Conservation (phyloP, 2,797 vertebrate species). For the Hemitrygon akajei region DNA sequence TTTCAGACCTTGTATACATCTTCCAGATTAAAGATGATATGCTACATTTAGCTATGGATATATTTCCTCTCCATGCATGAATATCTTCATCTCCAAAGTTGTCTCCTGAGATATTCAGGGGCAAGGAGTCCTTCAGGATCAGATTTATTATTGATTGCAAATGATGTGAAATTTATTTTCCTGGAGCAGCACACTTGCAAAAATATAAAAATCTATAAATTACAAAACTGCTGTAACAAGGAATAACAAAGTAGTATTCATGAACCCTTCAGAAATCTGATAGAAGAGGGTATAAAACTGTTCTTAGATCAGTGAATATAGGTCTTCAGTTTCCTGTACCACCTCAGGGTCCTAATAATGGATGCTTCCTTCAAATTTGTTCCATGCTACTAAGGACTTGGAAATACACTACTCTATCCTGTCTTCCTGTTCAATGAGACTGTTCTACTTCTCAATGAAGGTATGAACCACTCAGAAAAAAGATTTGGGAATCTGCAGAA, state of each 20-base stretch:
- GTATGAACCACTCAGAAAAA: background rate
- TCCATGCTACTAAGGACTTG: background rate
- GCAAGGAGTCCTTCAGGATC: background rate
- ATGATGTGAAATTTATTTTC: too few species aligned
- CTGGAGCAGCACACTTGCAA: too few species aligned
- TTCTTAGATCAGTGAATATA: too few species aligned
- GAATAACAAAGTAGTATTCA: too few species aligned
- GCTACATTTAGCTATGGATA: background rate
- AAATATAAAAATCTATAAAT: too few species aligned
- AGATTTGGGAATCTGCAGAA: background rate
- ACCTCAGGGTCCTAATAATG: too few species aligned
- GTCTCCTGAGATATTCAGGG: background rate
- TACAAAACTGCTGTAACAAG: too few species aligned
- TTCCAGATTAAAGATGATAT: background rate
- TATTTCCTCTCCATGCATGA: background rate
- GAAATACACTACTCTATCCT: background rate
- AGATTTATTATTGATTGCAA: too few species aligned
- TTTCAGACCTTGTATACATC: background rate
- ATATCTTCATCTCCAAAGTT: background rate
- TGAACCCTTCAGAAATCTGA: too few species aligned
- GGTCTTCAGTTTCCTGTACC: too few species aligned
- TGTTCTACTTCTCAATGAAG: background rate
- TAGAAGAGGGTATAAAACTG: too few species aligned
- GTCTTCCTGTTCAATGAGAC: background rate
- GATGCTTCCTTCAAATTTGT: background rate